These are phyloP conservation scores for Heteromormyrus szaboi DNA, from an alignment of 2,797 vertebrate species.

Conservation along the genomic window DNA sequence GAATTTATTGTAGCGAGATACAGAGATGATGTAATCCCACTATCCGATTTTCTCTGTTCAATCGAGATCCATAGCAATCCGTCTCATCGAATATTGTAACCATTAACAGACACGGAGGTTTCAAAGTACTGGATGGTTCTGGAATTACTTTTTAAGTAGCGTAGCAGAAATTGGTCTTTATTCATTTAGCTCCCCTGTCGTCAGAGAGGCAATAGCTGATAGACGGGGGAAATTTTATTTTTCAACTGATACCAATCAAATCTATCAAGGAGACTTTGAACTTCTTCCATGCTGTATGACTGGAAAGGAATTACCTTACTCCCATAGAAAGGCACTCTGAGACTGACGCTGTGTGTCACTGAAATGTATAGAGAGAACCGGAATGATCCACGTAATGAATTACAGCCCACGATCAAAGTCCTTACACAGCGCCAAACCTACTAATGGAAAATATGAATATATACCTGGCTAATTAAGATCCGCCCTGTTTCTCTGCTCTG, in stretches of 20 bases:
- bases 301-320: background rate
- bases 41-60: background rate
- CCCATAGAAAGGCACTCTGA: background rate
- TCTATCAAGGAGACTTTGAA: background rate
- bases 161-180: background rate
- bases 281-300: background rate
- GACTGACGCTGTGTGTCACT: background rate
- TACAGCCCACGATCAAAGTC: background rate
- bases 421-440: background rate
- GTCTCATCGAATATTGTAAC: background rate
- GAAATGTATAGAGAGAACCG: background rate
- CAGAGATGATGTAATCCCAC: background rate
- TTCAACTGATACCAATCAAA: background rate
- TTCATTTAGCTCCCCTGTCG: background rate
- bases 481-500: background rate
- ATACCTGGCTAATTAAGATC: background rate
- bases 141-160: background rate
- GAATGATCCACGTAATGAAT: background rate
- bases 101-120: background rate
- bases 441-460: background rate
- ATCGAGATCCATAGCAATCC: background rate
- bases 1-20: background rate
- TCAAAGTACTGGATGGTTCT: background rate
- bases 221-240: background rate
- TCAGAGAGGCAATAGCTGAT: background rate